A percentile compares a stretch with the other conserved stretches of the same genome.
Conservation (phyloP, 2,797 vertebrate species). For the Sebastes nivosus region DNA sequence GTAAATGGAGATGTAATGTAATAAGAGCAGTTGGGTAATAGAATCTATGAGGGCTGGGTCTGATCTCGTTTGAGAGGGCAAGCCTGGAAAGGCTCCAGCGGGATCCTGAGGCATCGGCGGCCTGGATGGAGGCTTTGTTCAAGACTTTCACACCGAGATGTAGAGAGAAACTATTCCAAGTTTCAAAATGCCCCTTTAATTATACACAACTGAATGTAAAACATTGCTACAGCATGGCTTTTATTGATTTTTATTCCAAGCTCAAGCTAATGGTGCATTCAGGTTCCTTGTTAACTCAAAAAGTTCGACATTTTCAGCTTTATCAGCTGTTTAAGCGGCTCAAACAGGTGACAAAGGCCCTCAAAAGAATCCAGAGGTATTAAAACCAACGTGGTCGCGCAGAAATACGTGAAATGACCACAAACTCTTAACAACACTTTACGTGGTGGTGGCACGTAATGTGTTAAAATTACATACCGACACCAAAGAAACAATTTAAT, state of each 20-base stretch:
- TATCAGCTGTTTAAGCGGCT: not conserved
- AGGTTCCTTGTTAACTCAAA: not conserved
- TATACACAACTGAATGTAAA: not conserved
- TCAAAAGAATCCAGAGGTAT: not conserved
- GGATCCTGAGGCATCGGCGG: slow-evolving; percentile 48
- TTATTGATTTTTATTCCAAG: not conserved
- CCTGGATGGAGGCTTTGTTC: slow-evolving; percentile 41
- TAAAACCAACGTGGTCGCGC: not conserved
- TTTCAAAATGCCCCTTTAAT: not conserved
- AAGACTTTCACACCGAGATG: slow-evolving; percentile 14
- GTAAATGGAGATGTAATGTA: slow-evolving; percentile 86
- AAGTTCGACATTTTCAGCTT: not conserved
- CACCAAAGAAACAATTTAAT: no score
- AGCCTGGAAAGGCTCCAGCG: slow-evolving; percentile 65
- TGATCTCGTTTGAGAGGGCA: slow-evolving; percentile 80
- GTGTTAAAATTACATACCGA: no score
- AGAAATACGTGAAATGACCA: no score
- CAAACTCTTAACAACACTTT: no score
- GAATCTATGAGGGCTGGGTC: slow-evolving; percentile 79
- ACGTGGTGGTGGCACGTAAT: no score
- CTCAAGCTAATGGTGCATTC: not conserved
- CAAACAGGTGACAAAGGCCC: not conserved
- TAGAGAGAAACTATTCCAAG: not conserved
- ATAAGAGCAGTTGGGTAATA: slow-evolving; percentile 81
- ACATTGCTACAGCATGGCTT: not conserved